phyloP scores from a whole-genome alignment of 2,797 vertebrate genomes.

The Micropoecilia bifurca region DNA sequence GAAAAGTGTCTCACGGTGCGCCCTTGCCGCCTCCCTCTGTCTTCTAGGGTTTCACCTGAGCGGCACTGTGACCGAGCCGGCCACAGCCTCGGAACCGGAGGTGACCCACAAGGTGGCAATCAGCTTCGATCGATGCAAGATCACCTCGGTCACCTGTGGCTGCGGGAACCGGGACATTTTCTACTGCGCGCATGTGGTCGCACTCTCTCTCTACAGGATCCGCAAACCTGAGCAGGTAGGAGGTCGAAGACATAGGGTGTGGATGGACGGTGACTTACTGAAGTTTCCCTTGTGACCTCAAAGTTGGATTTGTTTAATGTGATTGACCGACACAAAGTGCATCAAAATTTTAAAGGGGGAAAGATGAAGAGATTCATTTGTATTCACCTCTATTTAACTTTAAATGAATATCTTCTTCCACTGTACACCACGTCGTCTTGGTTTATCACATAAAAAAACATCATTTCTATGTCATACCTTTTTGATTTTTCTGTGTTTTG shows the following conservation, averaged over 20 bases:
- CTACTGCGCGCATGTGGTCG: slow-evolving; percentile 98
- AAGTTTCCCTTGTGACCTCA: background rate
- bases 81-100: slow-evolving; percentile 89
- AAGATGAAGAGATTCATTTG: background rate
- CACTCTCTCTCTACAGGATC: slow-evolving; percentile 96
- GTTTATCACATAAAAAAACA: background rate
- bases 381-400: background rate
- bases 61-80: slow-evolving; percentile 93
- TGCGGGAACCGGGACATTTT: slow-evolving; percentile 99
- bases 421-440: too few species aligned
- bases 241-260: background rate
- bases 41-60: slow-evolving; percentile 95
- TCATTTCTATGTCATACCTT: background rate
- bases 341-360: background rate
- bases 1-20: slow-evolving; percentile 1
- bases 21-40: slow-evolving; percentile 14
- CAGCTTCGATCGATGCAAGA: slow-evolving; percentile 99
- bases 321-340: background rate
- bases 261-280: background rate
- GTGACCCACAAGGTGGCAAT: slow-evolving; percentile 97
- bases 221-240: slow-evolving; percentile 96
- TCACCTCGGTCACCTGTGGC: slow-evolving; percentile 97
- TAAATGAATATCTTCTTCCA: background rate
- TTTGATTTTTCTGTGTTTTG: background rate
- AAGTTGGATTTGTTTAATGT: background rate